These are phyloP conservation scores for Chaetorhynchus papuensis DNA, from an alignment of 2,113 vertebrate genomes.

Conservation along the genomic window DNA sequence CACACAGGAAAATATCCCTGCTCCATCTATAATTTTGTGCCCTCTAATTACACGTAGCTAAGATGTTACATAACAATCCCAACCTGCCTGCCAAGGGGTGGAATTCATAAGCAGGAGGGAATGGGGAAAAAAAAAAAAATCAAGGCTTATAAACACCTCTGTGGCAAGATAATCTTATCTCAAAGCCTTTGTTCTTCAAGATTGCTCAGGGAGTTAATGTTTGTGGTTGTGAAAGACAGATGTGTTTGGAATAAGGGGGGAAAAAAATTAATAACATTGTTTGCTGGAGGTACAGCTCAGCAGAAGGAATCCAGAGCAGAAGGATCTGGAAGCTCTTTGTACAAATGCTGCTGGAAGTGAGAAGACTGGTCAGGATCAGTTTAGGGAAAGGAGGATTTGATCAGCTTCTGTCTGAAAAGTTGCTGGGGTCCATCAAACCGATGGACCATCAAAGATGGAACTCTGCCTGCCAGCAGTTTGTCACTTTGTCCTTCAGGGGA, in stretches of 20 bases:
- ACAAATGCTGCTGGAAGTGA: background rate
- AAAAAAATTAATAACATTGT: accelerated
- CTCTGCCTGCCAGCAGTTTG: background rate
- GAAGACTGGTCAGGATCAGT: background rate
- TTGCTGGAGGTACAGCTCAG: background rate
- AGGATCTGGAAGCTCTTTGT: background rate
- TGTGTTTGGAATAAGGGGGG: background rate
- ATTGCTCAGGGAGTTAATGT: background rate
- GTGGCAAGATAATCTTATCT: conserved; percentile 24
- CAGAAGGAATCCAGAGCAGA: background rate
- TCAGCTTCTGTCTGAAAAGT: background rate
- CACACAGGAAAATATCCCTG: background rate
- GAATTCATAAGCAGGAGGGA: background rate
- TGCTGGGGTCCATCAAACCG: background rate
- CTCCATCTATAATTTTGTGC: background rate
- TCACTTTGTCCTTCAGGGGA: background rate
- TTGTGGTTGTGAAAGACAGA: background rate
- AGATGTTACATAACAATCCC: background rate
- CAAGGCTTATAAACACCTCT: background rate
- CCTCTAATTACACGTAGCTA: background rate
- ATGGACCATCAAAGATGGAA: background rate
- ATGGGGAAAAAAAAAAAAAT: background rate
- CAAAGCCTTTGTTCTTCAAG: background rate
- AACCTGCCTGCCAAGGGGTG: background rate
- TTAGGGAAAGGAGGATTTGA: background rate